Evolutionary conservation across 2,113 vertebrate genomes (phyloP).

Genomic region (Natator depressus): DNA sequence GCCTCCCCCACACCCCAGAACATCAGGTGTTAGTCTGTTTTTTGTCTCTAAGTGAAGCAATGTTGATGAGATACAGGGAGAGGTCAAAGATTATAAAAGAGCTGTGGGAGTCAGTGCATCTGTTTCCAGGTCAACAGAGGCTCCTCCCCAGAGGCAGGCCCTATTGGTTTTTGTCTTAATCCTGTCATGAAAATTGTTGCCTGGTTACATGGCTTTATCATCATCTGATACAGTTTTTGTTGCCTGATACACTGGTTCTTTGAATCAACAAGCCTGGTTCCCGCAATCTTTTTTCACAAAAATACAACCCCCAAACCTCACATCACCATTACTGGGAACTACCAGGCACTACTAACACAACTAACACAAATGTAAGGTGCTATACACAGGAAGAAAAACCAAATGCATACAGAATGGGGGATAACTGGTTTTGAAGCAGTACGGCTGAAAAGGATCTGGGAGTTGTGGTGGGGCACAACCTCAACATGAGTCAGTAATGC

Average conservation of each 20-base stretch:
- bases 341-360: neutral
- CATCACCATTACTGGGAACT: neutral
- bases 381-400: no score
- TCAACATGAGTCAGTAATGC: neutral
- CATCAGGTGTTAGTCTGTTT: neutral
- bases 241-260: constrained; percentile 32
- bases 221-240: constrained; percentile 50
- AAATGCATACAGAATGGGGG: no score
- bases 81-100: constrained; percentile 36
- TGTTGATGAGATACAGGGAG: neutral
- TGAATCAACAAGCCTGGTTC: constrained; percentile 45
- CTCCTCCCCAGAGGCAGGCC: constrained; percentile 41
- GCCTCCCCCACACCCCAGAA: neutral
- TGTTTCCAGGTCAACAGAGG: constrained; percentile 35
- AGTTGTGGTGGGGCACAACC: neutral
- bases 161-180: constrained; percentile 56
- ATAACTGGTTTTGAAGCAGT: no score
- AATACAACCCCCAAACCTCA: constrained; percentile 28
- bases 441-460: no score
- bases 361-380: no score
- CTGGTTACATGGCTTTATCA: constrained; percentile 43
- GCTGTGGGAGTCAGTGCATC: constrained; percentile 24
- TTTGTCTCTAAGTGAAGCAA: neutral
- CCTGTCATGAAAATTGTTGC: constrained; percentile 37
- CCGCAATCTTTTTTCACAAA: constrained; percentile 42